These are phyloP conservation scores for Chiloscyllium plagiosum DNA, from an alignment of 2,113 vertebrate species.

Conservation along the genomic window DNA sequence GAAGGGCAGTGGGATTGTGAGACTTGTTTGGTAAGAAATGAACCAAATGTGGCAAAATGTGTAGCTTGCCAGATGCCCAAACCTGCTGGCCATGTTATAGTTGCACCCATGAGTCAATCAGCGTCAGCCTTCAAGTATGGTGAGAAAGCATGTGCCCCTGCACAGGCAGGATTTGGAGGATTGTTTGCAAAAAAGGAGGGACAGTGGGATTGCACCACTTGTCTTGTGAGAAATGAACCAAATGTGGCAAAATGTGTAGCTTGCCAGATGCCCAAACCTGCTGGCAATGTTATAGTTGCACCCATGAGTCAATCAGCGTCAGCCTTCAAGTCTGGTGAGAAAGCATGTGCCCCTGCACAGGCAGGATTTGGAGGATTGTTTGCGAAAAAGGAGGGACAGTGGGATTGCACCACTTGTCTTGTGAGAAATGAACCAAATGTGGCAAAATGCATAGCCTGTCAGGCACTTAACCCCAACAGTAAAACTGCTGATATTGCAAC, in stretches of 20 bases:
- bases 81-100: slow-evolving; percentile 53
- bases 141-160: not conserved
- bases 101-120: slow-evolving; percentile 43
- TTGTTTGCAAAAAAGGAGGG: slow-evolving; percentile 20
- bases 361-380: not conserved
- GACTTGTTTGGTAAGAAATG: slow-evolving; percentile 65
- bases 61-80: slow-evolving; percentile 62
- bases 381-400: slow-evolving; percentile 30
- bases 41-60: slow-evolving; percentile 57
- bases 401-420: slow-evolving; percentile 26
- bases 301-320: slow-evolving; percentile 43
- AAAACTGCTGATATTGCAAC: not conserved
- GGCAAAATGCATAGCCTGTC: slow-evolving; percentile 21
- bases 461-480: not conserved
- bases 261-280: slow-evolving; percentile 55
- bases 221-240: slow-evolving; percentile 15
- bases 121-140: slow-evolving; percentile 23
- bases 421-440: slow-evolving; percentile 7
- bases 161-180: not conserved
- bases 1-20: slow-evolving; percentile 76
- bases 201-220: slow-evolving; percentile 27
- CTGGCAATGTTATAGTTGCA: slow-evolving; percentile 51
- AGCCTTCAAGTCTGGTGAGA: not conserved
- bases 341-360: not conserved
- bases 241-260: not conserved